phyloP scores from a whole-genome alignment of 2,113 vertebrate genomes.

The Salvelinus namaycush region DNA sequence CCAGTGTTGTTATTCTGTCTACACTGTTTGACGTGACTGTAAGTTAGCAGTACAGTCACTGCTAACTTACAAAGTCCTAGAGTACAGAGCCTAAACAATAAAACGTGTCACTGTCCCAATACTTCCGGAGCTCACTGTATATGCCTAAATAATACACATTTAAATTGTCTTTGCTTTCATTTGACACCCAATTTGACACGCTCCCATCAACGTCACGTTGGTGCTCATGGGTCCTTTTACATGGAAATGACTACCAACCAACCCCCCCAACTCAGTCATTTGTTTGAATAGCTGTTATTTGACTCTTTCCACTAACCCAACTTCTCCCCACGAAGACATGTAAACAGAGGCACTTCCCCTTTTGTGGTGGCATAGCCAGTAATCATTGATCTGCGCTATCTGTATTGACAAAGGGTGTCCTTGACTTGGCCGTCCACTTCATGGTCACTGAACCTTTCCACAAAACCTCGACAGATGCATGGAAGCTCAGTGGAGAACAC shows the following conservation, averaged over 20 bases:
- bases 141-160: too few species aligned
- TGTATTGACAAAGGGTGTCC: constrained; percentile 32
- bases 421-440: constrained; percentile 40
- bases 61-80: too few species aligned
- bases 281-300: constrained; percentile 32
- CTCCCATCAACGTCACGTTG: neutral
- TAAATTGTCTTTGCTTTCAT: too few species aligned
- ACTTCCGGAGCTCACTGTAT: too few species aligned
- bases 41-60: too few species aligned
- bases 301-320: constrained; percentile 33
- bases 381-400: constrained; percentile 18
- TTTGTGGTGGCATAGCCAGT: constrained; percentile 26
- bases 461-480: constrained; percentile 26
- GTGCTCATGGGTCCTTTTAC: neutral
- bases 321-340: constrained; percentile 15
- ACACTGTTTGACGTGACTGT: too few species aligned
- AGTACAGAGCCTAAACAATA: too few species aligned
- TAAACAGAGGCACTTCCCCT: constrained; percentile 38
- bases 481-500: constrained; percentile 2
- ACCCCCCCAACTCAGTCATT: neutral
- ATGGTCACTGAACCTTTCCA: constrained; percentile 51
- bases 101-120: too few species aligned
- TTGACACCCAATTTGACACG: neutral
- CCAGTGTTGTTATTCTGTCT: too few species aligned
- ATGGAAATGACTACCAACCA: too few species aligned